phyloP scores from a whole-genome alignment of 2,888 invertebrate species.

The Eurytoma adleriae region DNA sequence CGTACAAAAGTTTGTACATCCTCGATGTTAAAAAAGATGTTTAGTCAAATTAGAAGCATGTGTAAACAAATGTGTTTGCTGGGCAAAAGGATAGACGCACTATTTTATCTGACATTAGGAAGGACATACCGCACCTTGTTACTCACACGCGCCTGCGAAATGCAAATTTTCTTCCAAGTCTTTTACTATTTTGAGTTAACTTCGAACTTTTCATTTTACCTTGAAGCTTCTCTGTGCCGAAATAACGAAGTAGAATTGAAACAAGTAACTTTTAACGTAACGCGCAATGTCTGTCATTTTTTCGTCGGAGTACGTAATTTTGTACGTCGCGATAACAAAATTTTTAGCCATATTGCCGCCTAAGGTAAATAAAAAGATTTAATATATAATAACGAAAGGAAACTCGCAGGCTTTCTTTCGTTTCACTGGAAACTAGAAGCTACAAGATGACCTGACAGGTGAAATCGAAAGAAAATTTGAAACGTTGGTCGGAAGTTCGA shows the following conservation, averaged over 20 bases:
- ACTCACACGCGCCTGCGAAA: conserved; percentile 19
- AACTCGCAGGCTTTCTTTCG: conserved; percentile 47
- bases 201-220: neutral
- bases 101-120: conserved; percentile 37
- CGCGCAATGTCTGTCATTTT: conserved; percentile 33
- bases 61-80: conserved; percentile 41
- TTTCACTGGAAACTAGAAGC: conserved; percentile 51
- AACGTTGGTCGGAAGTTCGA: conserved; percentile 40
- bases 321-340: conserved; percentile 32
- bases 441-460: conserved; percentile 55
- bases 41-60: conserved; percentile 14
- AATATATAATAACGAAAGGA: conserved; percentile 37
- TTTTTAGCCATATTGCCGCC: conserved; percentile 44
- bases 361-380: conserved; percentile 34
- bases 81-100: conserved; percentile 16
- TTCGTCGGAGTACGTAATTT: conserved; percentile 44
- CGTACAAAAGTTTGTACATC: conserved; percentile 27
- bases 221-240: conserved; percentile 6
- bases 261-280: conserved; percentile 10
- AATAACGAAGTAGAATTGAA: conserved; percentile 21
- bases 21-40: conserved; percentile 20
- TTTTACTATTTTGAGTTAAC: conserved; percentile 3
- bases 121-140: conserved; percentile 16
- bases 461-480: conserved; percentile 50
- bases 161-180: conserved; percentile 17